A percentile compares a stretch with the other conserved stretches of the same genome.
Evolutionary conservation across 2,797 vertebrate genomes (phyloP).

Genomic region (Oreortyx pictus): DNA sequence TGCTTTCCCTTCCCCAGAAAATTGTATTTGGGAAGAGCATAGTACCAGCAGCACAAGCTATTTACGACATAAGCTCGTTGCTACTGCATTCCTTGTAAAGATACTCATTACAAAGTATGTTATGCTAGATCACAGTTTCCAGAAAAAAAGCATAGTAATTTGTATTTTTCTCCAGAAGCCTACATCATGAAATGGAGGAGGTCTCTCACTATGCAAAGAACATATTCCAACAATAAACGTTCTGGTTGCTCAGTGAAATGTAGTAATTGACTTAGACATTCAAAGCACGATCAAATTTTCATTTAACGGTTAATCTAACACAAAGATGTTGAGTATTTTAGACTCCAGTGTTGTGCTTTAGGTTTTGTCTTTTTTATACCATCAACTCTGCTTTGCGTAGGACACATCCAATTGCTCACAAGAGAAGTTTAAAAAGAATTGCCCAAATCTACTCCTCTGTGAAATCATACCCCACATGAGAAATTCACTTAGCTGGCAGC

Average conservation of each 20-base stretch:
- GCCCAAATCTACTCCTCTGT: neutral
- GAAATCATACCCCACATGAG: neutral
- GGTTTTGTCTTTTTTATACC: neutral
- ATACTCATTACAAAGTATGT: neutral
- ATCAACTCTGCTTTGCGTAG: neutral
- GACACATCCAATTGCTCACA: neutral
- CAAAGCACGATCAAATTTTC: neutral
- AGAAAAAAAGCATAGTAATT: neutral
- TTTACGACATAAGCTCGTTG: neutral
- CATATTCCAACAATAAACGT: neutral
- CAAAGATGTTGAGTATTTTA: neutral
- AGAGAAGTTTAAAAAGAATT: neutral
- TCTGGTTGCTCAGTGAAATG: neutral
- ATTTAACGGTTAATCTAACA: neutral
- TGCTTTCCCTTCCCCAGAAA: neutral
- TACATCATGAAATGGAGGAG: neutral
- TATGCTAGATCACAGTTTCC: accelerated
- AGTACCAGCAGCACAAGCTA: neutral
- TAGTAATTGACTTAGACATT: neutral
- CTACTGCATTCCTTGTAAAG: neutral
- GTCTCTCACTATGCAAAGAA: neutral
- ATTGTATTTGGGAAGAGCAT: neutral
- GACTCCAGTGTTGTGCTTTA: too few relatives aligned
- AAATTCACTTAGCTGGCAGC: neutral
- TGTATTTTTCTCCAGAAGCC: too few relatives aligned